Base-by-base conservation (phyloP, 2,113 vertebrate genomes). In the Deroptyus accipitrinus region DNA sequence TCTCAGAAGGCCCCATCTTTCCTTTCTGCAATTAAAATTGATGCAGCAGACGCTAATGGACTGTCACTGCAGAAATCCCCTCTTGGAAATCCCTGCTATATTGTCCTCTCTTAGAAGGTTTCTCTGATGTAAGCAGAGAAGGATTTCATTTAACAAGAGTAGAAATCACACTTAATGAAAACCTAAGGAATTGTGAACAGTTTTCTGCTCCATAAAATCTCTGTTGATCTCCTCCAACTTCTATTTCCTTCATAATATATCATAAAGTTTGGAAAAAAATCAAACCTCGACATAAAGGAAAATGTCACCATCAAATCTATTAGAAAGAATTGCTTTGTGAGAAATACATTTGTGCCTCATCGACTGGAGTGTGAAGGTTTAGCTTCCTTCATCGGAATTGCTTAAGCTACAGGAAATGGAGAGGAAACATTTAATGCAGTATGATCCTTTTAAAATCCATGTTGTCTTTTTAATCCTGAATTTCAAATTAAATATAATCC, bases 401-500 rank as follows among this genome's bases (percentile, higher is more conserved):
- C 52, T 93, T 86, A 57, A 91, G 52, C 61, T 79, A 25, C n/a
- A 67, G 70, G 66, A 94, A 94, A 19, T 48, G 62, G 33, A 86
- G 62, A 79, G 80, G 52, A 92, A 96, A 90, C 44, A 81, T 84
- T 92, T 89, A 25, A 31, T 64, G 48, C 76, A 64, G 11, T 33
- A n/a, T 79, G 64, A 68, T 84, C 76, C 61, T 78, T 86, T 79
- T 72, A 3, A 66, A 88, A 44, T 92, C 95, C 81, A 76, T 81
- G 81, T 64, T 90, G 73, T 62, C 80, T 28, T 86, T 93, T 64
- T 68, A 82, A 41, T 86, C 49, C 41, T 57, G 57, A 57, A 68
- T 96, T 97, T 90, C 69, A 90, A 84, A 79, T 90, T 52, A 63
- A 86, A 55, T 70, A 57, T 73, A 79, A 59, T 55, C 23, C 15